phyloP scores from a whole-genome alignment of 2,888 invertebrate species.

The Ornithoptera priamus region DNA sequence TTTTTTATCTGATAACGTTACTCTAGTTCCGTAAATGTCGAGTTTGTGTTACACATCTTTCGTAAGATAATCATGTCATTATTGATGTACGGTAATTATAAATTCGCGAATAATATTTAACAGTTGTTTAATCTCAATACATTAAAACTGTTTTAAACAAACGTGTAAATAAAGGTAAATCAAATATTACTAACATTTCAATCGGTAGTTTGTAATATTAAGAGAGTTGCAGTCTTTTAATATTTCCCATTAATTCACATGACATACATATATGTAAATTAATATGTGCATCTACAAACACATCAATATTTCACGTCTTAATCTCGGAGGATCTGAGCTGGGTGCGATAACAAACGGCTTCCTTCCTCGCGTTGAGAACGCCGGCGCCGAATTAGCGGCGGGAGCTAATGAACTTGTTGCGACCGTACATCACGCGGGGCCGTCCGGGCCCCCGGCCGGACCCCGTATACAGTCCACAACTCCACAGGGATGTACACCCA shows the following conservation, averaged over 20 bases:
- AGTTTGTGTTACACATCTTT: too few species aligned
- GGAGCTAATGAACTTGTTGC: constrained; percentile 63
- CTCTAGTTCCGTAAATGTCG: too few species aligned
- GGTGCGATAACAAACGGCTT: constrained; percentile 49
- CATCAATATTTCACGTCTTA: constrained; percentile 12
- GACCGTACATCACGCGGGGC: constrained; percentile 51
- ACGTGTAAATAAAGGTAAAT: too few species aligned
- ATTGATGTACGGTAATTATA: too few species aligned
- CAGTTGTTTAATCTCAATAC: too few species aligned
- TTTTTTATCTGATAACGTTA: too few species aligned
- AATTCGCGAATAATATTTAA: too few species aligned
- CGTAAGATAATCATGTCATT: too few species aligned
- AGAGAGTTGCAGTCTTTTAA: too few species aligned
- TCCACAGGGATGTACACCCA: constrained; percentile 30
- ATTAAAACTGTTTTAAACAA: too few species aligned
- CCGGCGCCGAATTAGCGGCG: constrained; percentile 50
- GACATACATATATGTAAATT: not conserved
- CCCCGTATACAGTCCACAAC: constrained; percentile 51
- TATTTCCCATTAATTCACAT: not conserved
- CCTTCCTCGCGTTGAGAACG: constrained; percentile 38
- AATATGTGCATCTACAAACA: not conserved
- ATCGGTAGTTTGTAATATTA: too few species aligned
- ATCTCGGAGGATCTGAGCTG: constrained; percentile 24
- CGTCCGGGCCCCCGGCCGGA: constrained; percentile 51
- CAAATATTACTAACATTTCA: too few species aligned